Evolutionary conservation across 2,113 vertebrate genomes (phyloP), one percentile per base, ranked within the genome.

Genomic region (Forbesichthys agassizii): DNA sequence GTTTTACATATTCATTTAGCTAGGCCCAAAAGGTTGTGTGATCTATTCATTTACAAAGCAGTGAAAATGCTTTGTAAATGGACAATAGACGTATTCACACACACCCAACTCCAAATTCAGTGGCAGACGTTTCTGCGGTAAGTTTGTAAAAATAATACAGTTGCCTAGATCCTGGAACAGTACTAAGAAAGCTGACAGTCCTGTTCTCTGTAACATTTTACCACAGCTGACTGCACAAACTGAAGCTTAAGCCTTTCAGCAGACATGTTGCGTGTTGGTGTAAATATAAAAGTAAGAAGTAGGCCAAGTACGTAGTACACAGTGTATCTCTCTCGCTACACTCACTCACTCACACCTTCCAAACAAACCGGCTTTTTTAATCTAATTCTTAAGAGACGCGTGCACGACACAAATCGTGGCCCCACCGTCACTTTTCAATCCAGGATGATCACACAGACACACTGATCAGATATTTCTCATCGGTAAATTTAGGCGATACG

Each of bases 201-300:
- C 14, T 66, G 42, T 63, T 61, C 52, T 57, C 11, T 46, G 56
- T 48, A 7, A 12, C 4, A 7, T 66, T 33, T 69, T 51, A 61
- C 36, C 54, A 55, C 42, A 71, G 46, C 8, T 63, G 51, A 62
- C 20, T 10, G 4, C 36, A 52, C 13, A 11, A 47, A 16, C 46
- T 33, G 6, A 11, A 54, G 11, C 60, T n/a, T 42, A 11, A 27
- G 27, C 27, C 27, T 27, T 9, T 68, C 62, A 62, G 46, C 13
- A 62, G 52, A 51, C 46, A 20, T 69, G 61, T 42, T 66, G 54
- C 46, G n/a, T 69, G 61, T 42, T 66, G 54, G 18, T 33, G 48
- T 14, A 33, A 27, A 61, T 53, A n/a, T 69, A 58, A n/a, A 55
- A 18, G 66, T 11, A 20, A 53, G 33, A 56, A 10, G 5, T 46